Base-by-base conservation (phyloP, 2,888 invertebrate species). In the Agelastica alni region DNA sequence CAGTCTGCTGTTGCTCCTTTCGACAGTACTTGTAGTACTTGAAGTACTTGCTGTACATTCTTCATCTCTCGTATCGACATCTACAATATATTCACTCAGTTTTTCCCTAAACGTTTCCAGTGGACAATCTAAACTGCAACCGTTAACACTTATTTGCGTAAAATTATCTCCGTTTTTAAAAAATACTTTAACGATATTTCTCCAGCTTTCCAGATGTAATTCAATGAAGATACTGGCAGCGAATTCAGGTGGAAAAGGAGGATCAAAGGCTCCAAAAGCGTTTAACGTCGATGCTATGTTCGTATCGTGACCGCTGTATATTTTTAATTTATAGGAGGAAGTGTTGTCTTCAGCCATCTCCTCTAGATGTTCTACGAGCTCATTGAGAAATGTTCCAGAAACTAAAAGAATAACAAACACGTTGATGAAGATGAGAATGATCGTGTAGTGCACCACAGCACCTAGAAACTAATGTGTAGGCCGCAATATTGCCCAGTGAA, bases 151-250 rank as follows among this genome's bases (percentile, higher is more conserved):
- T 7, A 59, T 32, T 9, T 37, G 30, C 10, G 20, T 20, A n/a
- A 51, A 2, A n/a, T 12, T 37, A 7, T 51, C 56, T 2, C 49
- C 14, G 13, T 51, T 30, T 32, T 56, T 59, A 26, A 47, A 34
- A 37, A 43, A 53, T 6, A 56, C 31, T 18, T 59, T 53, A 26
- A 56, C 41, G 5, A 32, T 7, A 12, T 41, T 4, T 2, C 7
- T 30, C 4, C 44, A 37, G 6, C 20, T 12, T 13, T 32, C 34
- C 4, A 5, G 6, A 5, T 16, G 12, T 12, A 91, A 77, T 71
- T 92, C 91, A 30, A 91, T 66, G 32, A 36, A 51, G 9, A 51
- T 10, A 3, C 26, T 34, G 28, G 31, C 37, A 9, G 51, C 41
- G 22, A 44, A 51, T 2, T 7, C 34, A 10, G 43, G 51, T 10